Base-by-base conservation (phyloP, 2,113 vertebrate genomes). In the Arenaria interpres region DNA sequence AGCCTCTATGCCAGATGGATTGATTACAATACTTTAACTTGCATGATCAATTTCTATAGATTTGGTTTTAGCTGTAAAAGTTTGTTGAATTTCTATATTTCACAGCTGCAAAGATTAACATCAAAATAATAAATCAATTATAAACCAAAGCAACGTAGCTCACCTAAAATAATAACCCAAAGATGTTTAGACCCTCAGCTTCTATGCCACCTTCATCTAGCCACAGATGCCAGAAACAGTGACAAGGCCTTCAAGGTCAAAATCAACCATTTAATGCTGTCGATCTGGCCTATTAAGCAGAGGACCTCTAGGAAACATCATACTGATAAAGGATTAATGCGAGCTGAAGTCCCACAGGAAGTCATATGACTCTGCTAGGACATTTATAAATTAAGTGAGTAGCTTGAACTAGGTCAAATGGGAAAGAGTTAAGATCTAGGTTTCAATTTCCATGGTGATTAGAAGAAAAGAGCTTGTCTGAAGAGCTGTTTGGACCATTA, bases 391-490 rank as follows among this genome's bases (percentile, higher is more conserved):
- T 77, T 50, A 45, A 88, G 60, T 37, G 68, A 85, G 59, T 17
- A 67, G n/a, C 78, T 71, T 85, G 63, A 95, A 93, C 75, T 71
- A 83, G 67, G 78, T 85, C 81, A 93, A 30, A 94, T 10, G 37
- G 37, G 88, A 79, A 77, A 84, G 68, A 88, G 46, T 71, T 88
- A 86, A 95, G 46, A 77, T 71, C 59, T 63, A 35, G 45, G 51
- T 71, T 96, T 93, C 46, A 48, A 88, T 92, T 94, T 86, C 82
- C 60, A 90, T 11, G 13, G 63, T 80, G 60, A 81, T 64, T 64
- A 84, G 54, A 88, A 67, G 39, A 88, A 79, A 45, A 39, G 37
- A 86, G 48, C 51, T 74, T 54, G 45, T 54, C 75, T 84, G 56
- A 83, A 77, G 37, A 87, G 46, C 66, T 87, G 37, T 41, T 96